Evolutionary conservation across 2,113 vertebrate genomes (phyloP).

Genomic region (Spea bombifrons): DNA sequence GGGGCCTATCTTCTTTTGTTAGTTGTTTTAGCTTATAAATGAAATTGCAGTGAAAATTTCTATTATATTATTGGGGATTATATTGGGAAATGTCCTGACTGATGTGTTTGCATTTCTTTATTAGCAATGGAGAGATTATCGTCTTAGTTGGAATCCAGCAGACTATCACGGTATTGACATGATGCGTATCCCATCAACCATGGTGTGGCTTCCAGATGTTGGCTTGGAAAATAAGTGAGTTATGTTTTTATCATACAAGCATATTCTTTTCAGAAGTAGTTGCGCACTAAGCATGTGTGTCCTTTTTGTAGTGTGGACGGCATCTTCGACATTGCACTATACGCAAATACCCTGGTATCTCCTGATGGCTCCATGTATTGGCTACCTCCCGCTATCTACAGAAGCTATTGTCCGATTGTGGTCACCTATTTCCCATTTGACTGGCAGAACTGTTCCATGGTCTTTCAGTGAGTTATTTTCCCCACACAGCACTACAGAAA

Average conservation of each 20-base stretch:
- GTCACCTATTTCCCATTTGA: conserved; percentile 96
- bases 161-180: conserved; percentile 74
- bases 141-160: conserved; percentile 78
- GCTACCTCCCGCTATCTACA: conserved; percentile 91
- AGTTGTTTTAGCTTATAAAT: too few species aligned
- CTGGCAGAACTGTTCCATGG: conserved; percentile 95
- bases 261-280: neutral
- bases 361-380: conserved; percentile 78
- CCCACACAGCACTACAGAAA: too few species aligned
- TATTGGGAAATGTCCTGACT: too few species aligned
- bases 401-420: conserved; percentile 79
- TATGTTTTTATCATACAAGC: neutral
- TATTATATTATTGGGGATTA: too few species aligned
- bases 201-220: conserved; percentile 87
- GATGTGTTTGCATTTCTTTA: too few species aligned
- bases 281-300: conserved; percentile 8
- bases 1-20: too few species aligned
- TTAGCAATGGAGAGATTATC: conserved; percentile 88
- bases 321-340: conserved; percentile 85
- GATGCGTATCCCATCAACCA: conserved; percentile 80
- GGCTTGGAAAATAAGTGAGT: conserved; percentile 93
- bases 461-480: conserved; percentile 80
- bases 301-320: conserved; percentile 75
- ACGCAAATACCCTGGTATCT: conserved; percentile 79
- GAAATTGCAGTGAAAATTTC: too few species aligned